Evolutionary conservation across 2,888 invertebrate species (phyloP), one percentile per base, ranked within the genome.

Genomic region (Alitta virens): DNA sequence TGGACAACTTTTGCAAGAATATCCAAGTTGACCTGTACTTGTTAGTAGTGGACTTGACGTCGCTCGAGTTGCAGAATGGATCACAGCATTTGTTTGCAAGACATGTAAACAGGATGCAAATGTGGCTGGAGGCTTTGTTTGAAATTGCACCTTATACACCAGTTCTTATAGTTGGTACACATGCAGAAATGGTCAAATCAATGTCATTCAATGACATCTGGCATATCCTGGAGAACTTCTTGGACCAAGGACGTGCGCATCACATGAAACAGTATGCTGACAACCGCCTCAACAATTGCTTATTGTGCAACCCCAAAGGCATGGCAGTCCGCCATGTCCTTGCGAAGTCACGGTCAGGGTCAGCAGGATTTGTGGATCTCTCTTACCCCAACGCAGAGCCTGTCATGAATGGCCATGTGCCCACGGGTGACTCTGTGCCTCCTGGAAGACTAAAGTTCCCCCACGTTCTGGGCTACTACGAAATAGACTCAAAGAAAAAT

Each of bases 121-220:
- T 68, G 68, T 71, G 71, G 71, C 55, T 71, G 40, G 71, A 70
- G 55, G 68, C 71, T 0, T 65, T 71, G n/a, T 71, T 67, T 56
- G 71, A 71, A 55, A 58, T 68, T 24, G 59, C 69, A 14, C 70
- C 71, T 2, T 67, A 71, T 26, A 71, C 68, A 9, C 71, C 71
- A 1, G 71, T 71, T 16, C 60, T 71, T 21, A 56, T 71, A 23
- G 71, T 71, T 16, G 71, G 71, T 40, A 71, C 71, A 16, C 71
- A 71, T 49, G 71, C 70, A 12, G 71, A 71, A 38, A 58, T 67
- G n/a, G 71, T 71, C 57, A 68, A 68, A 33, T 63, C 70, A 12
- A 63, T 70, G 58, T 68, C 69, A 3, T 69, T 67, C 58, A 46
- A 52, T n/a, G 70, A 71, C 54, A 66, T 71, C 50, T 71, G 71